phyloP scores from a whole-genome alignment of 1,140 invertebrate species.

The Dryas iulia region DNA sequence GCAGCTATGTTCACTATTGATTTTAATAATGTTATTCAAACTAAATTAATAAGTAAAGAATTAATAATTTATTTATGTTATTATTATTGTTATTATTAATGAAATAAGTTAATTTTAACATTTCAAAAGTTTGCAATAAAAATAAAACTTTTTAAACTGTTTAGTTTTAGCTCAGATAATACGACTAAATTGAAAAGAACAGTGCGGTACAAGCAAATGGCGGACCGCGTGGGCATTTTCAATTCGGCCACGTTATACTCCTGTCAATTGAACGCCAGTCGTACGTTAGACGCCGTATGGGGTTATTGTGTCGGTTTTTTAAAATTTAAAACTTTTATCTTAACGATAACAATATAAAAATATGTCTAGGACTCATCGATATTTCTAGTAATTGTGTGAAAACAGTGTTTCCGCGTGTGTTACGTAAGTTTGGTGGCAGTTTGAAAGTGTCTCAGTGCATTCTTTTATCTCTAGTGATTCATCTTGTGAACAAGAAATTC shows the following conservation, averaged over 20 bases:
- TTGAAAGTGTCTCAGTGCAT: constrained; percentile 58
- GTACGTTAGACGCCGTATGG: constrained; percentile 40
- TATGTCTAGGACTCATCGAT: constrained; percentile 44
- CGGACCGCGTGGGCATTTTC: constrained; percentile 42
- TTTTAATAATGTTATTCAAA: background rate
- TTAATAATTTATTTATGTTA: background rate
- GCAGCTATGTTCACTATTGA: background rate
- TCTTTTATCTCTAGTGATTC: constrained; percentile 60
- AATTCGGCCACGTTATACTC: constrained; percentile 64
- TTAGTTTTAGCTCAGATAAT: constrained; percentile 22
- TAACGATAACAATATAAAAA: constrained; percentile 40
- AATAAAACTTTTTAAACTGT: background rate
- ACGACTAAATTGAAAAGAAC: constrained; percentile 50
- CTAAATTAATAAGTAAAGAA: background rate
- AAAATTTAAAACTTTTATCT: constrained; percentile 59
- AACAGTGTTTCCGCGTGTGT: constrained; percentile 45
- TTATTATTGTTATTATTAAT: background rate
- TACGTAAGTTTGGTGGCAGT: constrained; percentile 44
- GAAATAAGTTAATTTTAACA: background rate
- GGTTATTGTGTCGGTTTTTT: constrained; percentile 44
- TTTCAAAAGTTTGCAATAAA: background rate
- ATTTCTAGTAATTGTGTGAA: constrained; percentile 28
- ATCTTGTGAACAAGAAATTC: constrained; percentile 70
- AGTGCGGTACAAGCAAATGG: constrained; percentile 35
- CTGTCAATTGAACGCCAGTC: constrained; percentile 53